Evolutionary conservation across 64 coral and sea anemone species (phyloP).

Genomic region (Montipora cactus): DNA sequence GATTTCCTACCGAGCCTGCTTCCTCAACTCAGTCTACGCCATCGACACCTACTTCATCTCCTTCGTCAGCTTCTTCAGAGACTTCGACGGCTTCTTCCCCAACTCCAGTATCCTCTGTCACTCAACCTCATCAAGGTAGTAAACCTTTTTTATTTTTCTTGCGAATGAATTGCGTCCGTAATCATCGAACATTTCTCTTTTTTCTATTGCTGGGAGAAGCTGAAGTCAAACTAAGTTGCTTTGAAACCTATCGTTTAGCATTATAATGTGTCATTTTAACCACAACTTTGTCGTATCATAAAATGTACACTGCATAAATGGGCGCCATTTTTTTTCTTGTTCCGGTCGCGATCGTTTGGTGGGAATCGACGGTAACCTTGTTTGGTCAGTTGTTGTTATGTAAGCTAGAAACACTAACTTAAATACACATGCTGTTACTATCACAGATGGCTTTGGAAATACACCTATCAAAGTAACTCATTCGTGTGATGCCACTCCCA

Average conservation of each 20-base stretch:
- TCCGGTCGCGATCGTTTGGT: no score
- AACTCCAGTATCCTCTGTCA: slow-evolving; percentile 30
- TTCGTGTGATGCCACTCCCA: slow-evolving; percentile 82
- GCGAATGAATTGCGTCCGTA: no score
- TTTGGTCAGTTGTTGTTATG: no score
- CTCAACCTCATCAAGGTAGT: slow-evolving; percentile 24
- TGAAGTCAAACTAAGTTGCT: no score
- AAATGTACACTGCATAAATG: no score
- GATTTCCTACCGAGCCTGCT: not conserved
- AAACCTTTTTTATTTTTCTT: not conserved
- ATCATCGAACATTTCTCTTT: no score
- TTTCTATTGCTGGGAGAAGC: no score
- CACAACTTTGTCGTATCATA: no score
- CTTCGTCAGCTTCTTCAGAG: slow-evolving; percentile 5
- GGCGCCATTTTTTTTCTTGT: no score
- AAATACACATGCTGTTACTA: not conserved
- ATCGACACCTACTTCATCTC: not conserved
- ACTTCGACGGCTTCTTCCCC: slow-evolving; percentile 25
- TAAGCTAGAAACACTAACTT: not conserved
- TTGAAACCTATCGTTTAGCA: no score
- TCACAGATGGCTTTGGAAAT: slow-evolving; percentile 6
- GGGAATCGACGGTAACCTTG: no score
- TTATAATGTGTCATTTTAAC: no score
- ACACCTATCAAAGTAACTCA: slow-evolving; percentile 66
- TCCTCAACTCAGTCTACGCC: not conserved